Conservation (phyloP, 2,888 invertebrate species). For the Lumbricus terrestris region DNA sequence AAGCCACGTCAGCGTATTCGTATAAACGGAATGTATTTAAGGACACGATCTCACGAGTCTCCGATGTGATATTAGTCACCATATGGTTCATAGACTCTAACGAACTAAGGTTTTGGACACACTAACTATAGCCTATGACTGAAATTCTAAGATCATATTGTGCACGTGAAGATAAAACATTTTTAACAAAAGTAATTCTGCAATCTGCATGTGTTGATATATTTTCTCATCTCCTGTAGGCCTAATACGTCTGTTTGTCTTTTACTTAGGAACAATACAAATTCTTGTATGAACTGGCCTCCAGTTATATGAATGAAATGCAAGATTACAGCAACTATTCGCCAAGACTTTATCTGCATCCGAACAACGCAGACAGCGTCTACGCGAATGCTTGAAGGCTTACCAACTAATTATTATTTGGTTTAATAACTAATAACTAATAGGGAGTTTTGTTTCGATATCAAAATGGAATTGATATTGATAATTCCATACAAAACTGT, state of each 20-base stretch:
- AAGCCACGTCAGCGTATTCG: no score
- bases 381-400: not conserved
- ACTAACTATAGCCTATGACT: no score
- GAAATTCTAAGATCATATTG: not conserved
- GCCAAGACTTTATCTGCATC: not conserved
- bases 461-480: not conserved
- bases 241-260: not conserved
- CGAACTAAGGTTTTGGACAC: not conserved
- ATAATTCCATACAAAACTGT: not conserved
- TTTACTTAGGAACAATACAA: not conserved
- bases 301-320: not conserved
- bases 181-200: not conserved
- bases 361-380: not conserved
- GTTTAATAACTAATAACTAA: no score
- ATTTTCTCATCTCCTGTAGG: not conserved
- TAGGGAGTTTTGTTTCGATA: not conserved
- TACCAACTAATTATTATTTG: no score
- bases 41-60: not conserved
- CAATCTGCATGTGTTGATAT: not conserved
- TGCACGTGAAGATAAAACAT: not conserved
- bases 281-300: not conserved
- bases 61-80: not conserved
- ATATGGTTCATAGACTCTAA: not conserved
- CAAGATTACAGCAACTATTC: not conserved
- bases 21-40: no score